Evolutionary conservation across 2,888 invertebrate genomes (phyloP).

Genomic region (Epinotia bilunana): DNA sequence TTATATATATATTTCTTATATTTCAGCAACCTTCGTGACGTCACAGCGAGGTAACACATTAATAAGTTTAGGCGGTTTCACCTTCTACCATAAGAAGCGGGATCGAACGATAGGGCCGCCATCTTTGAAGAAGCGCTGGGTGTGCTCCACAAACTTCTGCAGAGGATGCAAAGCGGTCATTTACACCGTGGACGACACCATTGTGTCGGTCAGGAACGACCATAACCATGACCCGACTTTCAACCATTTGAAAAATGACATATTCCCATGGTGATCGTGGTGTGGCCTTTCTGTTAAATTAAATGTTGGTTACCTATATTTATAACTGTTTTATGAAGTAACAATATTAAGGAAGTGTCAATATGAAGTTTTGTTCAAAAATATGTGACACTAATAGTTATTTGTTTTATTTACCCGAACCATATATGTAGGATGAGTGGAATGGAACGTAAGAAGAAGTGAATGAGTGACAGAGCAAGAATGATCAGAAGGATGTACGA

Average conservation of each 20-base stretch:
- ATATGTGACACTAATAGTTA: not conserved
- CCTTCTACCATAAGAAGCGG: conserved; percentile 49
- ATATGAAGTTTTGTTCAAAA: not conserved
- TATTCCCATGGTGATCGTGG: conserved; percentile 15
- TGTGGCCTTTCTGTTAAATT: conserved; percentile 1
- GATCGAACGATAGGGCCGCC: conserved; percentile 3
- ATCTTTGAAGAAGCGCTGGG: conserved; percentile 56
- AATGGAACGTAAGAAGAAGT: too few species aligned
- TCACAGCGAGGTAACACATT: conserved; percentile 51
- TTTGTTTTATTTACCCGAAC: not conserved
- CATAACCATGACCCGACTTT: conserved; percentile 47
- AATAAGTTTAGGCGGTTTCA: conserved; percentile 50
- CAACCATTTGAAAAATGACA: conserved; percentile 23
- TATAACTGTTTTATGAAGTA: not conserved
- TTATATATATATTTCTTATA: not conserved
- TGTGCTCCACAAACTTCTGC: conserved; percentile 56
- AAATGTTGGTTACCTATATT: conserved; percentile 1
- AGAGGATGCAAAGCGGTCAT: conserved; percentile 58
- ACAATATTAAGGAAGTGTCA: not conserved
- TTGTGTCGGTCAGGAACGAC: conserved; percentile 48
- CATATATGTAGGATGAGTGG: too few species aligned
- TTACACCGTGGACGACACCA: conserved; percentile 53
- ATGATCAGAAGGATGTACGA: too few species aligned
- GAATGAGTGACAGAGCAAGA: too few species aligned
- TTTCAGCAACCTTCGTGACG: conserved; percentile 48